Percentiles rank a stretch among this genome's conserved stretches.
Evolutionary conservation across 1,140 invertebrate genomes (phyloP).

Genomic region (Drosophila leontia): DNA sequence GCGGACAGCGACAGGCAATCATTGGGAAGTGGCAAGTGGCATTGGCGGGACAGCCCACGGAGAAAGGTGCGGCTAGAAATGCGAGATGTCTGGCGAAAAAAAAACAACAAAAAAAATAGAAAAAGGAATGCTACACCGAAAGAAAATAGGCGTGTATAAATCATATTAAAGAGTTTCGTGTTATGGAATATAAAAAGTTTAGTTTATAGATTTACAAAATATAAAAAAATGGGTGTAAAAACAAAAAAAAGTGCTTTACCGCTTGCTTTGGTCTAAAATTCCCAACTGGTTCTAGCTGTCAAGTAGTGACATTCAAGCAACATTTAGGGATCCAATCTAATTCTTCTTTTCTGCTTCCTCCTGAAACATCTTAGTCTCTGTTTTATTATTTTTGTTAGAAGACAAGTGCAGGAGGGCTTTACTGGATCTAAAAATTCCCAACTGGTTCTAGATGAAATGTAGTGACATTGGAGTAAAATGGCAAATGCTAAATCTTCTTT

Average conservation of each 20-base stretch:
- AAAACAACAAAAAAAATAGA: neutral
- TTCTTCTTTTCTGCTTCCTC: too few relatives aligned
- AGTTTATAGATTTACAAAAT: neutral
- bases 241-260: neutral
- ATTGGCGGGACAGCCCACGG: slow-evolving; percentile 2
- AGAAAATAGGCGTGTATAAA: fast-evolving
- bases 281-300: neutral
- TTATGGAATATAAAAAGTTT: neutral
- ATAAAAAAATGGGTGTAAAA: neutral
- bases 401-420: too few relatives aligned
- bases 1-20: slow-evolving; percentile 8
- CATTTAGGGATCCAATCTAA: too few relatives aligned
- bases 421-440: too few relatives aligned
- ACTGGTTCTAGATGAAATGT: too few relatives aligned
- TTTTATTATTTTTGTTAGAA: too few relatives aligned
- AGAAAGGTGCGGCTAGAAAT: slow-evolving; percentile 11
- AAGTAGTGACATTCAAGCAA: neutral
- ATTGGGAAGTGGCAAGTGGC: slow-evolving; percentile 9
- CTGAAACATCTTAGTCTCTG: too few relatives aligned
- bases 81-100: slow-evolving; percentile 2
- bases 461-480: too few relatives aligned
- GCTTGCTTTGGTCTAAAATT: neutral
- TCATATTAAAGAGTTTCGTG: neutral
- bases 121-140: neutral
- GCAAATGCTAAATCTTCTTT: too few relatives aligned